Conservation (phyloP, 2,888 invertebrate genomes). For the Thecophora atra region DNA sequence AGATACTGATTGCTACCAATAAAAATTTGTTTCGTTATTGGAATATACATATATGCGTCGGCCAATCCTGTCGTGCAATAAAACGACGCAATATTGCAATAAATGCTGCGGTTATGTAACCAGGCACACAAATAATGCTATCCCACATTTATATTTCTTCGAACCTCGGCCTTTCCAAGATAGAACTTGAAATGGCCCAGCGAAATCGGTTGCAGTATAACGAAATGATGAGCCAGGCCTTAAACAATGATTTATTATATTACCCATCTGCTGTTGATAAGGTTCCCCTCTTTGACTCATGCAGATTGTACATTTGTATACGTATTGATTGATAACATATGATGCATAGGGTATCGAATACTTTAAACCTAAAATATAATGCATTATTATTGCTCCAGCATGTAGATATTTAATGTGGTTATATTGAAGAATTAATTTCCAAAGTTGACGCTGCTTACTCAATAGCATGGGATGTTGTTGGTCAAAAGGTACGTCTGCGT, state of each 20-base stretch:
- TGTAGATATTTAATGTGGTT: constrained; percentile 23
- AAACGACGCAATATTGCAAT: constrained; percentile 52
- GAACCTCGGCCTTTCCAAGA: constrained; percentile 40
- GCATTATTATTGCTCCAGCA: constrained; percentile 22
- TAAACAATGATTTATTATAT: constrained; percentile 22
- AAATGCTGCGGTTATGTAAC: constrained; percentile 46
- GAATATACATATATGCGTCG: constrained; percentile 32
- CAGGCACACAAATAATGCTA: constrained; percentile 40
- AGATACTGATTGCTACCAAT: constrained; percentile 41
- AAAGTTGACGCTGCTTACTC: constrained; percentile 18
- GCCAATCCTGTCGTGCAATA: constrained; percentile 39
- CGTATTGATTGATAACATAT: constrained; percentile 23
- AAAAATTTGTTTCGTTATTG: constrained; percentile 45
- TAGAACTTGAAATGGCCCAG: constrained; percentile 37
- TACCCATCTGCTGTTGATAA: constrained; percentile 35
- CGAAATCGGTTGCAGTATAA: constrained; percentile 38
- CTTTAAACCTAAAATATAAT: constrained; percentile 24
- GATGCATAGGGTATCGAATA: constrained; percentile 28
- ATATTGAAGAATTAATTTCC: constrained; percentile 15
- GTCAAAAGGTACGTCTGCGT: constrained; percentile 13
- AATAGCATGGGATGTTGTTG: constrained; percentile 27
- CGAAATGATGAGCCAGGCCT: constrained; percentile 31
- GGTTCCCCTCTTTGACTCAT: constrained; percentile 11
- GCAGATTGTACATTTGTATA: constrained; percentile 33
- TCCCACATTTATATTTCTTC: constrained; percentile 36